phyloP scores from a whole-genome alignment of 2,888 invertebrate species.

The Acanthosepion esculentum region DNA sequence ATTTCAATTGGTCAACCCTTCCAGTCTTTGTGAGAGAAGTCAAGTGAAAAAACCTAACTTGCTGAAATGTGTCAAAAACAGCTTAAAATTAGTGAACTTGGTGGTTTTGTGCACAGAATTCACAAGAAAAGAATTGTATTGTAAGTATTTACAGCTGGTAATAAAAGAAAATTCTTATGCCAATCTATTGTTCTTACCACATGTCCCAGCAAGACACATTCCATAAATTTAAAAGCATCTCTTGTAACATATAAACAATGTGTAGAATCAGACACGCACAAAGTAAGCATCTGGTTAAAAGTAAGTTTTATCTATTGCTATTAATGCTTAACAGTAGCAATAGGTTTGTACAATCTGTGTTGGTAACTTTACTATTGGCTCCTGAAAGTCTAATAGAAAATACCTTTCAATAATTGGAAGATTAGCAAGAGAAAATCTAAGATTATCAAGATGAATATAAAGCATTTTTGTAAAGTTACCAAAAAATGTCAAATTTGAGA shows the following conservation, averaged over 20 bases:
- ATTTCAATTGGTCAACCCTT: not conserved
- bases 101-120: not conserved
- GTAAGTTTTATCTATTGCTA: no score
- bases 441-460: no score
- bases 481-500: no score
- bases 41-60: not conserved
- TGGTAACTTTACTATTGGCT: no score
- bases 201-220: not conserved
- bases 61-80: not conserved
- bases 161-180: not conserved
- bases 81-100: not conserved
- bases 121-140: not conserved
- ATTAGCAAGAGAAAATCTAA: no score
- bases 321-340: no score
- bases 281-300: not conserved
- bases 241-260: no score
- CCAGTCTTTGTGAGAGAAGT: not conserved
- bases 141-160: slow-evolving; percentile 11
- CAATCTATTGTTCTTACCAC: not conserved
- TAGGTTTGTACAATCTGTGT: no score
- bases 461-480: no score
- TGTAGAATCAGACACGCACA: no score
- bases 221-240: not conserved
- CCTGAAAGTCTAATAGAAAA: no score
- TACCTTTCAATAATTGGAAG: no score